Evolutionary conservation across 1,140 invertebrate genomes (phyloP), one percentile per base, ranked within the genome.

Genomic region (Stegodyphus mimosarum): DNA sequence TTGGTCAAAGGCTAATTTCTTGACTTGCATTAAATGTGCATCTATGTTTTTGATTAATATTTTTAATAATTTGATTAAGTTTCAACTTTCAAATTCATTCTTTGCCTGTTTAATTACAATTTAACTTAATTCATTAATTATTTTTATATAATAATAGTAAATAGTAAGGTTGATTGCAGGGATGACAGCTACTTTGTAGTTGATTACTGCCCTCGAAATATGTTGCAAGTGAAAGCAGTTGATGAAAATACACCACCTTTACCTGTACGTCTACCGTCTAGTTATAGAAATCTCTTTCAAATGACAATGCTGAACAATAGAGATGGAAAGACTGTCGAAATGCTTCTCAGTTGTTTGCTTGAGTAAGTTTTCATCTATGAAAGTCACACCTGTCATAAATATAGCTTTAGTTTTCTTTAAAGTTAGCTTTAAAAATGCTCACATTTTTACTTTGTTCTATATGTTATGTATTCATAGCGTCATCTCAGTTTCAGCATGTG

Each of bases 281-380:
- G 92, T 79, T 91, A 92, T 52, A 93, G 94, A 88, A 93, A 95
- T 90, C 92, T 95, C 48, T 92, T 97, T 88, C 92, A 96, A 73
- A 91, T 97, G 77, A 96, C 95, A 0, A 92, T 97, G 88, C 91
- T 97, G 18, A 95, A 96, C 90, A 97, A 97, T 90, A 93, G 95
- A 89, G 93, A 95, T 48, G 93, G 92, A 64, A 94, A 94, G 88
- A 95, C 93, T 60, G 90, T 95, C n/a, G 95, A 95, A 91, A 93
- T 95, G 92, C 93, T 95, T 79, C 90, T 95, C 88, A 94, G 93
- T 15, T 96, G 94, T 88, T 91, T 92, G 64, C 93, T 92, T 87
- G 94, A 95, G 89, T 96, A 94, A 55, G 80, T 87, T 71, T 71
- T 67, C n/a, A 33, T 33, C 33, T 33, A 33, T 33, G 33, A 33